These are phyloP conservation scores for Antheraea yamamai DNA, from an alignment of 2,888 invertebrate species.

Conservation along the genomic window DNA sequence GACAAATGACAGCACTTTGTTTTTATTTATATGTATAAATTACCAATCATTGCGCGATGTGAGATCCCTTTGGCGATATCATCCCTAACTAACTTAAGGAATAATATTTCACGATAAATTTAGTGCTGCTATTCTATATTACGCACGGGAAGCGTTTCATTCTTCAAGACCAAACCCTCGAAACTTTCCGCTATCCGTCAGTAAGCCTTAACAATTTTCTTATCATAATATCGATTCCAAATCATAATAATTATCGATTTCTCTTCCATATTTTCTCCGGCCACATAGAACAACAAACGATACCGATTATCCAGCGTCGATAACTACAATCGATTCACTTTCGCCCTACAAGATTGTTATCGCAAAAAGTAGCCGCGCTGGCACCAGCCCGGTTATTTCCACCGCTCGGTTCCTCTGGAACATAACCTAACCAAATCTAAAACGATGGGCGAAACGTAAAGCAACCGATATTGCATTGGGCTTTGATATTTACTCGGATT, in stretches of 20 bases:
- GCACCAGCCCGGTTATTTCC: conserved; percentile 38
- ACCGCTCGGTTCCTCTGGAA: conserved; percentile 30
- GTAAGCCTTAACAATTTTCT: not conserved
- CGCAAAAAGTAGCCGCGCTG: conserved; percentile 58
- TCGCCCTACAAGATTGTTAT: conserved; percentile 62
- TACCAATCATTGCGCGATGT: no score
- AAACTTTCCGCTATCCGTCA: no score
- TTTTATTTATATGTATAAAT: no score
- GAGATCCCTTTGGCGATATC: no score
- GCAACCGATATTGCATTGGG: conserved; percentile 25
- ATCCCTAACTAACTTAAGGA: no score
- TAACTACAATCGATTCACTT: conserved; percentile 68
- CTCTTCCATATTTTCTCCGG: not conserved
- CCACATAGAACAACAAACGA: not conserved
- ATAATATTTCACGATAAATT: no score
- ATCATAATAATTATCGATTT: conserved; percentile 8
- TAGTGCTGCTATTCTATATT: no score
- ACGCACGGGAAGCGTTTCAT: no score
- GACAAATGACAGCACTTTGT: no score
- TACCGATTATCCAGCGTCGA: conserved; percentile 51
- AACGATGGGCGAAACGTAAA: not conserved
- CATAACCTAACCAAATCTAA: conserved; percentile 25
- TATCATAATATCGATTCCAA: not conserved
- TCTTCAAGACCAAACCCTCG: no score
- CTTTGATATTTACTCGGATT: conserved; percentile 47